A percentile compares a stretch with the other conserved stretches of the same genome.
These are phyloP conservation scores for Psophia crepitans DNA, from an alignment of 2,113 vertebrate genomes.

Conservation along the genomic window DNA sequence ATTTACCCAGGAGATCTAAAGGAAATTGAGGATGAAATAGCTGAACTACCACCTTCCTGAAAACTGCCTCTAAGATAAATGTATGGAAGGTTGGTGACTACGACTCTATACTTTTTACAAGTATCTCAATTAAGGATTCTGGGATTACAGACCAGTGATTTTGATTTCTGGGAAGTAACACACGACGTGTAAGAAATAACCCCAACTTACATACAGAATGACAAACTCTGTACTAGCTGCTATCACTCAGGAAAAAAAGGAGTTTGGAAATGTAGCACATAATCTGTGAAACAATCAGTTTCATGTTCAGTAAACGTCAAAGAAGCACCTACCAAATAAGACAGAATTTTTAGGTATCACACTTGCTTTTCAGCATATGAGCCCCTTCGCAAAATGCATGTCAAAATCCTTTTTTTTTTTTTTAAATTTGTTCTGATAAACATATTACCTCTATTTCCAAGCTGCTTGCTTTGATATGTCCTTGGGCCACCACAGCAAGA, in stretches of 20 bases:
- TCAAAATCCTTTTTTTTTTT: neutral
- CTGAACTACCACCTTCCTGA: neutral
- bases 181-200: neutral
- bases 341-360: neutral
- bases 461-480: neutral
- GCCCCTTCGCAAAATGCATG: neutral
- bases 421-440: neutral
- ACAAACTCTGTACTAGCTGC: neutral
- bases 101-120: neutral
- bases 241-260: neutral
- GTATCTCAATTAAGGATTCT: neutral
- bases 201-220: neutral
- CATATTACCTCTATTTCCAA: neutral
- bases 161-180: neutral
- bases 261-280: neutral
- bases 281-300: neutral
- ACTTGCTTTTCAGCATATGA: neutral
- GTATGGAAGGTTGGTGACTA: neutral
- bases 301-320: neutral
- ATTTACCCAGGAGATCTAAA: conserved; percentile 15
- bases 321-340: neutral
- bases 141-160: neutral
- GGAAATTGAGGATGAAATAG: conserved; percentile 26
- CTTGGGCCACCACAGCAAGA: neutral
- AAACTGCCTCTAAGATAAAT: neutral